Conservation (phyloP, 2,888 invertebrate genomes). For the Agrochola lychnidis region DNA sequence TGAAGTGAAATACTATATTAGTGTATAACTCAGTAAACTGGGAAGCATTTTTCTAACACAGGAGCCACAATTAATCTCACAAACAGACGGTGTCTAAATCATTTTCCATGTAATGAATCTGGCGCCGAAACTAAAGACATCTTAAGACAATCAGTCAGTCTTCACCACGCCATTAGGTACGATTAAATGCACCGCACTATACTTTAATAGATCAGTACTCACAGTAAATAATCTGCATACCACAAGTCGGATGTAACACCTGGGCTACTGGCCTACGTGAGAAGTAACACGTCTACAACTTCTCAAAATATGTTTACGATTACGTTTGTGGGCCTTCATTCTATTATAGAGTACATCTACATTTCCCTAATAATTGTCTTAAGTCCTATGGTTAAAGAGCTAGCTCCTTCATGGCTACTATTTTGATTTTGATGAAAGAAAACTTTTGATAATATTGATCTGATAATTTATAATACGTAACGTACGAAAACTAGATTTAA, state of each 20-base stretch:
- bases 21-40: not conserved
- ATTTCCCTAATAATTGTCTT: not conserved
- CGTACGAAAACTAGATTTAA: too few species aligned
- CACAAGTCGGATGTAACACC: conserved; percentile 25
- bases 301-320: conserved; percentile 11
- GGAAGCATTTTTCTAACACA: not conserved
- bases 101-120: not conserved
- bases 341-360: not conserved
- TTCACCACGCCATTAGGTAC: not conserved
- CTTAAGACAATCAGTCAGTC: not conserved
- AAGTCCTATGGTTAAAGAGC: not conserved
- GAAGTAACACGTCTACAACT: conserved; percentile 9
- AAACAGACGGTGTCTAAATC: not conserved
- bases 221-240: conserved; percentile 12
- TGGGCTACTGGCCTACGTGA: conserved; percentile 29
- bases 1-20: not conserved
- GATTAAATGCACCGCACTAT: not conserved
- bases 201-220: conserved; percentile 1
- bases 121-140: not conserved
- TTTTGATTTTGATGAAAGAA: not conserved
- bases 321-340: not conserved
- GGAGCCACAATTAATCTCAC: not conserved
- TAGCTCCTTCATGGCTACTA: not conserved
- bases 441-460: not conserved
- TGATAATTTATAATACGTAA: too few species aligned